A percentile compares a stretch with the other conserved stretches of the same genome.
phyloP scores from a whole-genome alignment of 2,113 vertebrate species.

The Megalops atlanticus region DNA sequence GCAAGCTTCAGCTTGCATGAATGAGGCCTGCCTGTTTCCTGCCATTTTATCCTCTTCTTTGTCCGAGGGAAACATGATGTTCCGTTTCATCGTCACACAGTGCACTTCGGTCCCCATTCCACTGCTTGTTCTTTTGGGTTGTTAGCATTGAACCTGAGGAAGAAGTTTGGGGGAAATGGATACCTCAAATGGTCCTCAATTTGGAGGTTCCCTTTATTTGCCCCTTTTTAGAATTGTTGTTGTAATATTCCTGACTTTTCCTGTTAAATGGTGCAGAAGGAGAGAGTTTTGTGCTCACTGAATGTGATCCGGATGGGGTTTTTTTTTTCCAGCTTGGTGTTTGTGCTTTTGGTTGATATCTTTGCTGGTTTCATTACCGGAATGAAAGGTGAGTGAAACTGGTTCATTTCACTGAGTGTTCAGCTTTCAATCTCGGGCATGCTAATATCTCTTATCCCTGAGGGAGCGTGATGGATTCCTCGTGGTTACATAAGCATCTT shows the following conservation, averaged over 20 bases:
- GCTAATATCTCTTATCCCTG: not conserved
- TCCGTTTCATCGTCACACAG: not conserved
- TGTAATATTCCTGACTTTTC: not conserved
- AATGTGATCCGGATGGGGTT: not conserved
- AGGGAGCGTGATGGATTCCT: not conserved
- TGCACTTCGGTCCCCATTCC: not conserved
- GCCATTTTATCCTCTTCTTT: slow-evolving; percentile 20
- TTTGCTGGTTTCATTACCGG: not conserved
- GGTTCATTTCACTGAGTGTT: not conserved
- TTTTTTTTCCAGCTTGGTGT: not conserved
- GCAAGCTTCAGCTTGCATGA: slow-evolving; percentile 28
- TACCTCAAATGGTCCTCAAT: not conserved
- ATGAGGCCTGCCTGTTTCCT: slow-evolving; percentile 38
- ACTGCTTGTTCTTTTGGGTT: slow-evolving; percentile 14
- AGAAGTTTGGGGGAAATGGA: not conserved
- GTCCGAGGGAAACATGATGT: not conserved
- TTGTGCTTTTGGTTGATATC: not conserved
- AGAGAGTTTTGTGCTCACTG: not conserved
- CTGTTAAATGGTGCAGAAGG: not conserved
- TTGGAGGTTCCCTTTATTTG: not conserved
- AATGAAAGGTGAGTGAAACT: not conserved
- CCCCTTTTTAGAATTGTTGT: not conserved
- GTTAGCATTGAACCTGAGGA: not conserved
- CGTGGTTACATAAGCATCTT: slow-evolving; percentile 28
- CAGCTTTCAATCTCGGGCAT: not conserved